Conservation (phyloP, 2,797 vertebrate genomes). For the Chelidonichthys spinosus region DNA sequence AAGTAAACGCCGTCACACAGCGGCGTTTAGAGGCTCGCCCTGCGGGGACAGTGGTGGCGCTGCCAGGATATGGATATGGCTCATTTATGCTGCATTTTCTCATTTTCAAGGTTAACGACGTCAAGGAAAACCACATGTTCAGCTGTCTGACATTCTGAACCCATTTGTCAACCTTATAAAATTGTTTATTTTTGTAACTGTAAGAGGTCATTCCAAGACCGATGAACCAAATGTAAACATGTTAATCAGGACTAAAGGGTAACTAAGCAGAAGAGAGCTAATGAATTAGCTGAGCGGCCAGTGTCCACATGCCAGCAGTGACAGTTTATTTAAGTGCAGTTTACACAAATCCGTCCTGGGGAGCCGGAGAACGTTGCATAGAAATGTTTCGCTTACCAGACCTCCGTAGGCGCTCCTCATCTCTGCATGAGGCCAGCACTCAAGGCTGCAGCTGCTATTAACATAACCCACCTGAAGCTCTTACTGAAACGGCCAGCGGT, state of each 20-base stretch:
- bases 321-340: neutral
- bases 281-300: neutral
- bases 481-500: no score
- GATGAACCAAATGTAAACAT: neutral
- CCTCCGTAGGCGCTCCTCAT: neutral
- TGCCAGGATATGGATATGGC: constrained; percentile 28
- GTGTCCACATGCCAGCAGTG: neutral
- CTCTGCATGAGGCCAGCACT: neutral
- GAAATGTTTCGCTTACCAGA: neutral
- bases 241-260: neutral
- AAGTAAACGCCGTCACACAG: constrained; percentile 28
- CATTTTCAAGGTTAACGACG: constrained; percentile 31
- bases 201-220: neutral
- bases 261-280: neutral
- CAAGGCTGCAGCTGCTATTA: neutral
- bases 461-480: neutral
- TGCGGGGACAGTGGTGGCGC: constrained; percentile 21
- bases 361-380: neutral
- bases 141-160: neutral
- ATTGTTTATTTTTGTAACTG: neutral
- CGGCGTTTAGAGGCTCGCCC: constrained; percentile 21
- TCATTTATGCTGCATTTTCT: constrained; percentile 41
- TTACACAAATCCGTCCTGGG: neutral
- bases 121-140: neutral
- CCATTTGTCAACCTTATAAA: neutral